phyloP scores from a whole-genome alignment of 2,113 vertebrate species.

The Calonectris borealis region DNA sequence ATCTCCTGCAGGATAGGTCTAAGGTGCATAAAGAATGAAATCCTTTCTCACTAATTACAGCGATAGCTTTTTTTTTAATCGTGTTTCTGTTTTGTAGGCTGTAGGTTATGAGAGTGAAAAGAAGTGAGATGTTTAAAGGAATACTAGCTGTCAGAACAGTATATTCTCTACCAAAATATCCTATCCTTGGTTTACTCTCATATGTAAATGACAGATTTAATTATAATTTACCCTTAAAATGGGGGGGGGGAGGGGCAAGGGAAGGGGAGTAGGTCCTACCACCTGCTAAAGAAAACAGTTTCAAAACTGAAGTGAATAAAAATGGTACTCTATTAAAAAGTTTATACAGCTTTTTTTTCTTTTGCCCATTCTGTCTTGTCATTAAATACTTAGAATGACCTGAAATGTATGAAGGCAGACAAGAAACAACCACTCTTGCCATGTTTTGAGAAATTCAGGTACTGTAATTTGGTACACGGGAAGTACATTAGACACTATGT shows the following conservation, averaged over 20 bases:
- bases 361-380: not conserved
- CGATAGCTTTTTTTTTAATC: not conserved
- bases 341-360: not conserved
- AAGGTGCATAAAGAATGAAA: not conserved
- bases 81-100: not conserved
- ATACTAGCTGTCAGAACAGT: conserved; percentile 12
- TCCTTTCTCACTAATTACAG: not conserved
- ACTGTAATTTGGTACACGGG: not conserved
- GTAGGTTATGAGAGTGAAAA: not conserved
- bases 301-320: conserved; percentile 2
- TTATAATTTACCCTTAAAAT: not conserved
- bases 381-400: not conserved
- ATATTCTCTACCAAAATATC: not conserved
- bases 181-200: not conserved
- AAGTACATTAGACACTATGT: not conserved
- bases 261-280: not conserved
- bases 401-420: not conserved
- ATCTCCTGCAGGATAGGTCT: not conserved
- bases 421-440: not conserved
- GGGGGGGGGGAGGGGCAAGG: not conserved
- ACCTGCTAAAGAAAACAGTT: conserved; percentile 5
- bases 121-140: not conserved
- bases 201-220: not conserved
- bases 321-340: not conserved
- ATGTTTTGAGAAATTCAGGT: not conserved